Conservation (phyloP, 2,888 invertebrate genomes). For the Drosophila cognata region DNA sequence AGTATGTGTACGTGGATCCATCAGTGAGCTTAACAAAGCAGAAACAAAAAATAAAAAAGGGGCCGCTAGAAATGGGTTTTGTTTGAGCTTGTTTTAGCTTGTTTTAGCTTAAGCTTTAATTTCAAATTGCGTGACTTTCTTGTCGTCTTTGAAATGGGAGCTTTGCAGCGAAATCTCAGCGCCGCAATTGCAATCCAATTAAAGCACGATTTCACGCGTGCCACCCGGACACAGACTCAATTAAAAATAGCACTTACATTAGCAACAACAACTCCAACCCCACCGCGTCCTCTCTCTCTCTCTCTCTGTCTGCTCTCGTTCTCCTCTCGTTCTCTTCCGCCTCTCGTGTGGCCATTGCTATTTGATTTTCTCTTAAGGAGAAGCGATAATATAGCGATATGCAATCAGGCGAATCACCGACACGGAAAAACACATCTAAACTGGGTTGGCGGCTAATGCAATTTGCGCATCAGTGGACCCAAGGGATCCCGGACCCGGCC, state of each 20-base stretch:
- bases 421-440: conserved; percentile 21
- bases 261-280: conserved; percentile 17
- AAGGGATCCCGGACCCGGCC: not conserved
- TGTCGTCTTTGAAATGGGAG: conserved; percentile 38
- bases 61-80: conserved; percentile 19
- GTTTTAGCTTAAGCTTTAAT: conserved; percentile 16
- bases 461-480: conserved; percentile 59
- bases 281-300: not conserved
- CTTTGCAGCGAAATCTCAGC: conserved; percentile 42
- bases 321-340: not conserved
- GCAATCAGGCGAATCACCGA: conserved; percentile 54
- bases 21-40: conserved; percentile 34
- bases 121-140: conserved; percentile 31
- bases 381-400: conserved; percentile 62
- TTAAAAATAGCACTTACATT: conserved; percentile 48
- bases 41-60: not conserved
- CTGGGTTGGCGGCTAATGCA: conserved; percentile 55
- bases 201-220: conserved; percentile 32
- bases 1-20: conserved; percentile 26
- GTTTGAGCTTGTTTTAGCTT: conserved; percentile 8
- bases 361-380: conserved; percentile 21
- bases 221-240: conserved; percentile 52
- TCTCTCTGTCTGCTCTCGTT: not conserved
- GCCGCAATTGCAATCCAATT: conserved; percentile 64
- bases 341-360: not conserved